Base-by-base conservation (phyloP, 1,140 invertebrate genomes). In the Trichogramma pretiosum region DNA sequence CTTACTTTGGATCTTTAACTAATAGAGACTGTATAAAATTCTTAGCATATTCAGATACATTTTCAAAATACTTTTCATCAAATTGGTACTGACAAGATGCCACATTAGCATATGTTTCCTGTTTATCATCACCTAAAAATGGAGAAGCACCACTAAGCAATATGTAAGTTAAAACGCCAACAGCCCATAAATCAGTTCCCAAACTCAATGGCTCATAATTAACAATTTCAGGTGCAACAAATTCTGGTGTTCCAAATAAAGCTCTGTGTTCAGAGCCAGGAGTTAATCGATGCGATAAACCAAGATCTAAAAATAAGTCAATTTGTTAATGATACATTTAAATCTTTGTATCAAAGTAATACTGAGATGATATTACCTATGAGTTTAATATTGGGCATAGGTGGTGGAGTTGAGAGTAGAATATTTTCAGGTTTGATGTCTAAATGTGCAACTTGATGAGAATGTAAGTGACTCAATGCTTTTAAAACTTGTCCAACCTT, bases 381-480 rank as follows among this genome's bases (percentile, higher is more conserved):
- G 37, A 82, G 70, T 57, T 80, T 75, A 45, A 78, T 77, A 46
- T 67, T 67, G 5, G 79, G 79, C 65, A 76, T 77, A 18, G 70
- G 65, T 36, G 73, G 65, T 26, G 65, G 61, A 13, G 62, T 69
- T 14, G 76, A 80, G 45, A 84, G 56, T 45, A 84, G 61, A 49
- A 84, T 75, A 62, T 84, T 83, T 64, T 82, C 80, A 32, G 82
- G 82, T 68, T 83, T 74, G 36, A 79, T 74, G 56, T 85, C 82
- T 48, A 87, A 68, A 66, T 87, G 84, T 50, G 78, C 78, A 57
- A 86, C 78, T 56, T 78, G 75, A 52, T 77, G 70, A 37, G 72
- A 73, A 62, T 87, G 84, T 64, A 87, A 75, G 56, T 83, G 75
- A 60, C 80, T 74, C 13, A 87, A 58, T 11, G 77, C 79, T 56